Percentiles rank a stretch among this genome's conserved stretches.
These are phyloP conservation scores for Chironomus tentans DNA, from an alignment of 2,888 invertebrate genomes.

Conservation along the genomic window DNA sequence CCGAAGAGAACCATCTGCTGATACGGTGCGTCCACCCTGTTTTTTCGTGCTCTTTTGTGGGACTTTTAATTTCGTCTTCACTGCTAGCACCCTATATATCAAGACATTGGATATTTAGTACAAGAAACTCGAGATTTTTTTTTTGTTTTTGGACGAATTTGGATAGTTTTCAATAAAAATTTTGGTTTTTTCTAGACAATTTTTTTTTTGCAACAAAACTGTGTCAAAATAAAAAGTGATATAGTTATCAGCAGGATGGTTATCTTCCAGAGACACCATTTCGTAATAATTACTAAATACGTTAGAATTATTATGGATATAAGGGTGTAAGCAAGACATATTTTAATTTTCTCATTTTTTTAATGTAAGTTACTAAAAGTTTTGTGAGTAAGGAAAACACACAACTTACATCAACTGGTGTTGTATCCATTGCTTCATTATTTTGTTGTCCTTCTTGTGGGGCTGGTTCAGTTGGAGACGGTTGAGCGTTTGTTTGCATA, in stretches of 20 bases:
- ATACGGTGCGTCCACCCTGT: constrained; percentile 63
- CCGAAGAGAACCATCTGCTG: constrained; percentile 62
- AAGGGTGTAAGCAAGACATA: background rate
- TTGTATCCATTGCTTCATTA: constrained; percentile 20
- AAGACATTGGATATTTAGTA: background rate
- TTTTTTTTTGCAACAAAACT: background rate
- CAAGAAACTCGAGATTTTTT: background rate
- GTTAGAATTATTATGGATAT: background rate
- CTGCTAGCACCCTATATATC: constrained; percentile 25
- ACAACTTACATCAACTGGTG: constrained; percentile 7
- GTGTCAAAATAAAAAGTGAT: background rate
- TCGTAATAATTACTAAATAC: background rate
- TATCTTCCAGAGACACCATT: constrained; percentile 11
- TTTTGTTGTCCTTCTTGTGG: background rate
- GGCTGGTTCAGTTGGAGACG: background rate
- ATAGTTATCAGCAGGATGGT: constrained; percentile 23
- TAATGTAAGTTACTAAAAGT: no score
- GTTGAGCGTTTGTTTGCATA: constrained; percentile 3
- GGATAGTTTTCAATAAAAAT: background rate
- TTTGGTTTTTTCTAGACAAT: background rate
- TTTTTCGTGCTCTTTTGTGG: constrained; percentile 32
- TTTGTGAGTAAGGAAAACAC: background rate
- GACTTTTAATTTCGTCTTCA: constrained; percentile 32
- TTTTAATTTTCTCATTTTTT: background rate
- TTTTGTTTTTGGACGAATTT: background rate